Conservation (phyloP, 2,797 vertebrate genomes). For the Lepilemur ruficaudatus region DNA sequence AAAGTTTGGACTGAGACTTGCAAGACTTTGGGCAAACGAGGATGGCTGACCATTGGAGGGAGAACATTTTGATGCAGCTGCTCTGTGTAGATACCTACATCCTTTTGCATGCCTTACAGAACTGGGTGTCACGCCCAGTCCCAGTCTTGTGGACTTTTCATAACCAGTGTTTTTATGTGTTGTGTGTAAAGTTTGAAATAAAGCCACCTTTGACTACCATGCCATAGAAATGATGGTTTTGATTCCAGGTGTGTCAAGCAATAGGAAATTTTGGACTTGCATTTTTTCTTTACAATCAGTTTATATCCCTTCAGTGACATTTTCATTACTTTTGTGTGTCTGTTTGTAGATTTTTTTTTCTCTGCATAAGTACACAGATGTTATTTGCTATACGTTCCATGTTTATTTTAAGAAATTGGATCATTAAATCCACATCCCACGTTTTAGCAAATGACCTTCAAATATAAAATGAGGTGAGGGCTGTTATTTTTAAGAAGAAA, state of each 20-base stretch:
- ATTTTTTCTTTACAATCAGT: slow-evolving; percentile 73
- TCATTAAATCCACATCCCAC: slow-evolving; percentile 70
- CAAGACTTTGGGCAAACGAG: not conserved
- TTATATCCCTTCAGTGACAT: slow-evolving; percentile 61
- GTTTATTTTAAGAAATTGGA: slow-evolving; percentile 71
- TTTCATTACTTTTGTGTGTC: slow-evolving; percentile 69
- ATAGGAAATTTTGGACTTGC: slow-evolving; percentile 19
- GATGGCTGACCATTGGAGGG: not conserved
- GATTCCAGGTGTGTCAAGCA: slow-evolving; percentile 57
- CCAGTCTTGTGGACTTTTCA: not conserved
- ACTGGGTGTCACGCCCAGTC: not conserved
- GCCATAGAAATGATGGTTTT: slow-evolving; percentile 12
- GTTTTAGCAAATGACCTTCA: slow-evolving; percentile 75
- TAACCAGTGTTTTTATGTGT: slow-evolving; percentile 20
- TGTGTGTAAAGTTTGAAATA: slow-evolving; percentile 1
- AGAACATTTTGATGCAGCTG: not conserved
- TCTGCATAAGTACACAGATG: slow-evolving; percentile 3
- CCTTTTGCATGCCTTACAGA: not conserved
- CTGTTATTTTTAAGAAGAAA: slow-evolving; percentile 78
- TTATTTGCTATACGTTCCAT: slow-evolving; percentile 57
- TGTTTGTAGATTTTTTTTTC: slow-evolving; percentile 39
- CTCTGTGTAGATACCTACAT: not conserved
- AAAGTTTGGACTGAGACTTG: not conserved
- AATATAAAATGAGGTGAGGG: slow-evolving; percentile 68
- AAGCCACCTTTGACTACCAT: not conserved